Percentiles rank a stretch among this genome's conserved stretches.
phyloP scores from a whole-genome alignment of 1,140 invertebrate species.

The Ceratoteleas bidentatus region DNA sequence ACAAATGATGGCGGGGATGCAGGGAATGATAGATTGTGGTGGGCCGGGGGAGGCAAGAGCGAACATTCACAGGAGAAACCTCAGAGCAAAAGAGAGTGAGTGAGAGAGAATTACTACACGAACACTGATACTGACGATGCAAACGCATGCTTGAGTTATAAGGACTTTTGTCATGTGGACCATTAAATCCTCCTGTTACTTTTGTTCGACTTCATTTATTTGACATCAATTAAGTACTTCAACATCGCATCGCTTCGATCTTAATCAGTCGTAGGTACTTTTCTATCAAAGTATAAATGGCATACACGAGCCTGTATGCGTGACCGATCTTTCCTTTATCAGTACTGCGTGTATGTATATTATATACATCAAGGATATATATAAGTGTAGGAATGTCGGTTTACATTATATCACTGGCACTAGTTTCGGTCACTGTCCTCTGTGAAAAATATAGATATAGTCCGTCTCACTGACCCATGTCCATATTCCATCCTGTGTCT shows the following conservation, averaged over 20 bases:
- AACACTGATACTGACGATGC: slow-evolving; percentile 77
- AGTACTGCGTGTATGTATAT: background rate
- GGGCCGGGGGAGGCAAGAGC: slow-evolving; percentile 38
- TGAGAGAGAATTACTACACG: slow-evolving; percentile 72
- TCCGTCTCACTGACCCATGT: slow-evolving; percentile 53
- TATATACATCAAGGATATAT: background rate
- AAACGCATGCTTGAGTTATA: slow-evolving; percentile 72
- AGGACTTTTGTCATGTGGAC: slow-evolving; percentile 65
- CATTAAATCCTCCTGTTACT: slow-evolving; percentile 57
- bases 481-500: slow-evolving; percentile 26
- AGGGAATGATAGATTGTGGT: slow-evolving; percentile 42
- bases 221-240: slow-evolving; percentile 62
- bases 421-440: slow-evolving; percentile 50
- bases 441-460: slow-evolving; percentile 38
- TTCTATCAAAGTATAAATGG: slow-evolving; percentile 26
- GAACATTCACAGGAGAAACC: slow-evolving; percentile 62
- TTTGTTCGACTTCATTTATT: slow-evolving; percentile 65
- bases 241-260: slow-evolving; percentile 38
- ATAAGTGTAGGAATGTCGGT: slow-evolving; percentile 37
- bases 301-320: slow-evolving; percentile 16
- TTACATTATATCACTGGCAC: slow-evolving; percentile 53
- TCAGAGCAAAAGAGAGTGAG: slow-evolving; percentile 68
- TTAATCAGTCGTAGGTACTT: slow-evolving; percentile 22
- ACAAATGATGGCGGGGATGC: slow-evolving; percentile 53
- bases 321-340: slow-evolving; percentile 4